Percentiles rank a stretch among this genome's conserved stretches.
Evolutionary conservation across 1,140 invertebrate genomes (phyloP).

Genomic region (Scaptodrosophila lebanonensis): DNA sequence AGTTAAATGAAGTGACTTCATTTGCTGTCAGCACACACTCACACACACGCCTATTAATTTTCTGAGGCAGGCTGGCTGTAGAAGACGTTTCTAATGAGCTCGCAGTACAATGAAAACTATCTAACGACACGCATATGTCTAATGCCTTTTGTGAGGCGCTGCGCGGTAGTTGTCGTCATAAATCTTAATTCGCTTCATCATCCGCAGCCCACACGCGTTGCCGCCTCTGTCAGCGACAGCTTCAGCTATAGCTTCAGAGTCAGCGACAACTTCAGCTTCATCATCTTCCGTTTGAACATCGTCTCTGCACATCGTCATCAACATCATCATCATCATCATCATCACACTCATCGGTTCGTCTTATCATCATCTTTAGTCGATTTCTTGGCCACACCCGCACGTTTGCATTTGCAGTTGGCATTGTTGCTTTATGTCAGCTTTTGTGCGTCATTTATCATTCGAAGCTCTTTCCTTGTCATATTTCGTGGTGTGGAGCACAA

Average conservation of each 20-base stretch:
- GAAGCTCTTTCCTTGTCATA: slow-evolving; percentile 58
- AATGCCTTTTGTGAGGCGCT: slow-evolving; percentile 36
- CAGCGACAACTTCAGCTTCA: neutral
- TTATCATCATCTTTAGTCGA: slow-evolving; percentile 24
- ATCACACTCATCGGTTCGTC: slow-evolving; percentile 1
- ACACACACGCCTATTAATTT: neutral
- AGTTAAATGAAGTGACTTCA: slow-evolving; percentile 39
- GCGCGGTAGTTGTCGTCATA: slow-evolving; percentile 29
- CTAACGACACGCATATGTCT: slow-evolving; percentile 29
- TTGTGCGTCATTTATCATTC: slow-evolving; percentile 68
- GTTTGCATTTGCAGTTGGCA: slow-evolving; percentile 46
- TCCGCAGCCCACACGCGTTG: neutral
- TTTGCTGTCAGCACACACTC: slow-evolving; percentile 1
- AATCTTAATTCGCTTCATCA: slow-evolving; percentile 58
- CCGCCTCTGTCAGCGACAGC: no score
- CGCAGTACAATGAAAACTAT: no score
- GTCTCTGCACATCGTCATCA: slow-evolving; percentile 25
- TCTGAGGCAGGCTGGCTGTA: no score
- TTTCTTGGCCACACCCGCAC: slow-evolving; percentile 17
- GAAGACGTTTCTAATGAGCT: no score
- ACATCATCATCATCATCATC: slow-evolving; percentile 43
- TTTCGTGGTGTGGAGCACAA: slow-evolving; percentile 2
- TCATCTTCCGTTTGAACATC: no score
- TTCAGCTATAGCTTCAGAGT: neutral
- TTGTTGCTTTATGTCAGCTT: slow-evolving; percentile 50